Conservation (phyloP, 53 echinoderm and acorn worm species). For the Mesocentrotus franciscanus region DNA sequence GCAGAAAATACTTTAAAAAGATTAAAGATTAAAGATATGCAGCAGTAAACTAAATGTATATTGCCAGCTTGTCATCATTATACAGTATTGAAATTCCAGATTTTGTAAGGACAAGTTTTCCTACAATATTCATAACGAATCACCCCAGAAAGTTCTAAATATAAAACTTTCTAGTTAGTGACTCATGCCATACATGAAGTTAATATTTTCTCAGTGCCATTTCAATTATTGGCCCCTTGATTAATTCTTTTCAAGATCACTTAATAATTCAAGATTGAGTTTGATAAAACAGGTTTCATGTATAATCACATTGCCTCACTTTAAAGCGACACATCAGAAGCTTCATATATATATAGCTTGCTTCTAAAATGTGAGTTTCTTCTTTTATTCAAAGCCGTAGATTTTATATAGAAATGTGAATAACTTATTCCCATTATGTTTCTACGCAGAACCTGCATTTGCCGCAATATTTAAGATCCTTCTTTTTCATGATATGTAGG, state of each 20-base stretch:
- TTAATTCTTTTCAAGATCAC: slow-evolving; percentile 25
- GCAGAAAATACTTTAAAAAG: not conserved
- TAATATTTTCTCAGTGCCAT: slow-evolving; percentile 23
- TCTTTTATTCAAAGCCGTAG: not conserved
- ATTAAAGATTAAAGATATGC: not conserved
- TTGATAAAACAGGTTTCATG: slow-evolving; percentile 27
- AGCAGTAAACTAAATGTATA: not conserved
- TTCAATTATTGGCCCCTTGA: not conserved
- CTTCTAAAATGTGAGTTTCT: not conserved
- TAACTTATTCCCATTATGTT: not conserved
- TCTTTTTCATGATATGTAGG: too few relatives aligned
- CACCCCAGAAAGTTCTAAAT: slow-evolving; percentile 27
- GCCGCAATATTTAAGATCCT: not conserved
- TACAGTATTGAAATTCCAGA: not conserved
- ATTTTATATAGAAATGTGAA: not conserved
- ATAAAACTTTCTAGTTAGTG: not conserved
- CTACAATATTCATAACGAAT: not conserved
- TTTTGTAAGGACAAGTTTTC: not conserved
- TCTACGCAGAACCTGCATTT: not conserved
- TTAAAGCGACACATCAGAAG: not conserved
- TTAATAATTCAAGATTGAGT: not conserved
- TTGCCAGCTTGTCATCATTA: not conserved
- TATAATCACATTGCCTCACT: not conserved
- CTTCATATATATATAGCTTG: not conserved
- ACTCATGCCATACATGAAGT: not conserved